phyloP scores from a whole-genome alignment of 2,113 vertebrate genomes.

The Nibea albiflora region DNA sequence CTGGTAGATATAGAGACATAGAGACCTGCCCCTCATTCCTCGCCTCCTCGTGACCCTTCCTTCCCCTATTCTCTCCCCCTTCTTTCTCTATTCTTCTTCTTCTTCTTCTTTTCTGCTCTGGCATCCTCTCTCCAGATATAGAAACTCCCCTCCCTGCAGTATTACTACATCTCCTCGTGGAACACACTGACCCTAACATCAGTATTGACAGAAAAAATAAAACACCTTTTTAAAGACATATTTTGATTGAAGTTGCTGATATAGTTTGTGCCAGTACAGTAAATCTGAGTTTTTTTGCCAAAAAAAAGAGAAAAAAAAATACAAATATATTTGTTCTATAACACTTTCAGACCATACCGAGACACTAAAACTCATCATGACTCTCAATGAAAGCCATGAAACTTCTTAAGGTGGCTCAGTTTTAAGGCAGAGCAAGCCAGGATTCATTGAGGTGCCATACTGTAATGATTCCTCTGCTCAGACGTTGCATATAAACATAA shows the following conservation, averaged over 20 bases:
- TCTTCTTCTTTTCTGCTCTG: conserved; percentile 46
- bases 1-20: conserved; percentile 86
- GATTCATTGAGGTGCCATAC: not conserved
- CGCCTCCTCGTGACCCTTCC: conserved; percentile 19
- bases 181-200: conserved; percentile 55
- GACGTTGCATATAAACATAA: conserved; percentile 13
- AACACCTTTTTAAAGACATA: conserved; percentile 32
- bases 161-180: conserved; percentile 85
- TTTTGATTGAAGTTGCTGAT: conserved; percentile 53
- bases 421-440: conserved; percentile 27
- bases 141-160: conserved; percentile 69
- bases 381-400: conserved; percentile 66
- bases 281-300: conserved; percentile 37
- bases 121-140: conserved; percentile 47
- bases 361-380: conserved; percentile 40
- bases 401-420: conserved; percentile 33
- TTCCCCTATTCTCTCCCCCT: conserved; percentile 16
- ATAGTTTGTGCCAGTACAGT: conserved; percentile 65
- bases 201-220: conserved; percentile 46
- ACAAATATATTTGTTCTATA: conserved; percentile 36
- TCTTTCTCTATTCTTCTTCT: conserved; percentile 7
- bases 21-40: conserved; percentile 52
- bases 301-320: conserved; percentile 41
- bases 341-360: conserved; percentile 33
- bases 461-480: conserved; percentile 32